Percentiles rank a stretch among this genome's conserved stretches.
These are phyloP conservation scores for Beaufortia kweichowensis DNA, from an alignment of 2,113 vertebrate genomes.

Conservation along the genomic window DNA sequence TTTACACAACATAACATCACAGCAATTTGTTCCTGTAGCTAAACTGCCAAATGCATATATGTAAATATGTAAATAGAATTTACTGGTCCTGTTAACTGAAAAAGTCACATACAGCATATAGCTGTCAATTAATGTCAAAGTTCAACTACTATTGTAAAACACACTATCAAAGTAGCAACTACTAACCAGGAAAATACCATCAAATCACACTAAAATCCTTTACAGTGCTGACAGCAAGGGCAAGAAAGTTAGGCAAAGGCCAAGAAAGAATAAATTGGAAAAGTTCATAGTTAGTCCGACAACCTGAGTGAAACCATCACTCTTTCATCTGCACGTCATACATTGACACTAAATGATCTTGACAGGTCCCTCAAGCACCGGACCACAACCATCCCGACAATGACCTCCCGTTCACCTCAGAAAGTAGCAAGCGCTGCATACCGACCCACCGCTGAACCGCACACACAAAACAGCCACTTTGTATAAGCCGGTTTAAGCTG, in stretches of 20 bases:
- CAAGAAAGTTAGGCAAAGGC: neutral
- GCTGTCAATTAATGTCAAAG: no score
- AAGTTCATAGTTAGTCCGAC: neutral
- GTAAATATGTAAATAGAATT: no score
- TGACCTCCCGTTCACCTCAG: constrained; percentile 50
- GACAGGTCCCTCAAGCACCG: constrained; percentile 49
- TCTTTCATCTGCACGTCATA: constrained; percentile 5
- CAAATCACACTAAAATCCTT: neutral
- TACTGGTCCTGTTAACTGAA: no score
- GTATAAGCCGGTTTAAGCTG: constrained; percentile 22
- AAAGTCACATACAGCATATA: no score
- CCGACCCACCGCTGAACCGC: constrained; percentile 27
- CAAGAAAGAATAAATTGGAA: constrained; percentile 7
- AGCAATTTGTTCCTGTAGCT: no score
- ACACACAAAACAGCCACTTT: constrained; percentile 32
- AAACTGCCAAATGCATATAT: no score
- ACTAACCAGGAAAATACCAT: no score
- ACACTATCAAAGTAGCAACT: no score
- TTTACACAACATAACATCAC: no score
- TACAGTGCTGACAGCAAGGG: neutral
- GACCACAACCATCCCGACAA: constrained; percentile 46
- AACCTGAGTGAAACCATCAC: constrained; percentile 4
- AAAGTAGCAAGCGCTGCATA: constrained; percentile 34
- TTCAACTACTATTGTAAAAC: no score
- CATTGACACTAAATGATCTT: constrained; percentile 47